phyloP scores from a whole-genome alignment of 1,140 invertebrate genomes.

The Steinernema feltiae region DNA sequence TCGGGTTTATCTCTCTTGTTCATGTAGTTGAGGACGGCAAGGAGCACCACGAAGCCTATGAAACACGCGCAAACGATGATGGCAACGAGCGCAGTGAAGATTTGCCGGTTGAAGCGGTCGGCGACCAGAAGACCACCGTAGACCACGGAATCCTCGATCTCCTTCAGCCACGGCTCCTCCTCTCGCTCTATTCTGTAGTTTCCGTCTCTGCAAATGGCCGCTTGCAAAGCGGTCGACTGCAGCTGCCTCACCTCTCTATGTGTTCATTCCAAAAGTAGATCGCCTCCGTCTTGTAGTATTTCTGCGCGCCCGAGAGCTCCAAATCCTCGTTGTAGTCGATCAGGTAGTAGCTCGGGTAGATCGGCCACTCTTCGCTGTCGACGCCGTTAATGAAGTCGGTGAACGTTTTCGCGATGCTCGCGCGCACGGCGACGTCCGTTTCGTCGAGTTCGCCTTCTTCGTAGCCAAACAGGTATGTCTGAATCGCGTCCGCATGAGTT shows the following conservation, averaged over 20 bases:
- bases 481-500: neutral
- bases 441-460: conserved; percentile 3
- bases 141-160: neutral
- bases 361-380: neutral
- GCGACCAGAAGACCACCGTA: neutral
- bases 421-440: neutral
- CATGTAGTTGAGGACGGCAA: neutral
- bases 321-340: neutral
- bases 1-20: neutral
- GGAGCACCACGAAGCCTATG: neutral
- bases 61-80: neutral
- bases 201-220: neutral
- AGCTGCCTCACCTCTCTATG: neutral
- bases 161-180: neutral
- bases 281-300: neutral
- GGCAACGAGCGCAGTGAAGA: neutral
- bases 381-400: neutral
- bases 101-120: neutral
- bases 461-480: conserved; percentile 4
- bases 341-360: neutral
- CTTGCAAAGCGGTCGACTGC: neutral
- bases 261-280: neutral
- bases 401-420: neutral
- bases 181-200: neutral
- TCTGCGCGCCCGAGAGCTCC: neutral